Evolutionary conservation across 2,797 vertebrate species (phyloP).

Genomic region (Orestias chungarensis): DNA sequence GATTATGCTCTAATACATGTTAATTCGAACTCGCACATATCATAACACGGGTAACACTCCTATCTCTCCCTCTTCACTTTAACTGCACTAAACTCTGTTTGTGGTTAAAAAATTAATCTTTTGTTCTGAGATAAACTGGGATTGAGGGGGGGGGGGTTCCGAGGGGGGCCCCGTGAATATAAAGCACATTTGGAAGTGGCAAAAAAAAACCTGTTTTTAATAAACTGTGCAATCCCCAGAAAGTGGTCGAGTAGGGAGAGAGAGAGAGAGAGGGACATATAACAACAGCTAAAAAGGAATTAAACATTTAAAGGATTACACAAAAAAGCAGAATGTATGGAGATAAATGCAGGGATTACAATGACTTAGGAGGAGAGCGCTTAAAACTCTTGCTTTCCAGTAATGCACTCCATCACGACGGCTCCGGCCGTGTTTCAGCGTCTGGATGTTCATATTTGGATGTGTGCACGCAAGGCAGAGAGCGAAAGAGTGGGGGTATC

Average conservation of each 20-base stretch:
- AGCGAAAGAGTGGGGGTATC: conserved; percentile 40
- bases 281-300: conserved; percentile 84
- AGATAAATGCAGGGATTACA: conserved; percentile 86
- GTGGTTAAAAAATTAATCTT: conserved; percentile 79
- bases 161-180: conserved; percentile 68
- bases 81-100: conserved; percentile 73
- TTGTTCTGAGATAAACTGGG: conserved; percentile 79
- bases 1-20: conserved; percentile 79
- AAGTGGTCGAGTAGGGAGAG: conserved; percentile 65
- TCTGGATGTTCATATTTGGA: conserved; percentile 24
- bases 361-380: conserved; percentile 82
- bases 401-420: conserved; percentile 80
- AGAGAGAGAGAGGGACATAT: conserved; percentile 54
- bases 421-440: conserved; percentile 35
- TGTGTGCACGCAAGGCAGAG: conserved; percentile 9
- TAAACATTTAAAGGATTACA: conserved; percentile 85
- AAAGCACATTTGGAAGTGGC: conserved; percentile 76
- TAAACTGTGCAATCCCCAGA: conserved; percentile 74
- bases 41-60: conserved; percentile 8
- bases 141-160: conserved; percentile 19
- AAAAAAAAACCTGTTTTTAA: conserved; percentile 79
- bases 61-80: conserved; percentile 56
- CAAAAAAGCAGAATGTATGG: conserved; percentile 81
- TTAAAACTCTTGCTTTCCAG: conserved; percentile 83
- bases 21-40: conserved; percentile 62